Percentiles rank a stretch among this genome's conserved stretches.
These are phyloP conservation scores for Lepidonotus clava DNA, from an alignment of 2,888 invertebrate genomes.

Conservation along the genomic window DNA sequence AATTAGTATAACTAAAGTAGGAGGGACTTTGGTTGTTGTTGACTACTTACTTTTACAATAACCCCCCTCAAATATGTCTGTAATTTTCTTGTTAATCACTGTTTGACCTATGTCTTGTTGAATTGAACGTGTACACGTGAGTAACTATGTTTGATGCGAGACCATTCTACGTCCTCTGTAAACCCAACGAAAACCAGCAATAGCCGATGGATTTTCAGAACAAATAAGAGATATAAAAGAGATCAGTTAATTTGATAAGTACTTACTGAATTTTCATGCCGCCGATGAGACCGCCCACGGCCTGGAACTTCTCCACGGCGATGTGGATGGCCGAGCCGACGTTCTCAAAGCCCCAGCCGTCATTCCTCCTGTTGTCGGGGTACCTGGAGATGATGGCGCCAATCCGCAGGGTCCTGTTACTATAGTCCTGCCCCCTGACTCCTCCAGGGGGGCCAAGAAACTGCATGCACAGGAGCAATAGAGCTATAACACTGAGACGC, in stretches of 20 bases:
- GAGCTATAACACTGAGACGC: no score
- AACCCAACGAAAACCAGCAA: no score
- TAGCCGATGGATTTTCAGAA: neutral
- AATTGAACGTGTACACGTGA: no score
- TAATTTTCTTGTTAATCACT: no score
- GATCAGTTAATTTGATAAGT: neutral
- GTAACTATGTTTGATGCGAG: no score
- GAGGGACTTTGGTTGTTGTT: no score
- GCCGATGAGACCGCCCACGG: constrained; percentile 18
- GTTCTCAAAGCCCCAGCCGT: constrained; percentile 47
- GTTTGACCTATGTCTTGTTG: no score
- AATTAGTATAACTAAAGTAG: no score
- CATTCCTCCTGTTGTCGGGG: constrained; percentile 20
- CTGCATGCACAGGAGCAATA: neutral
- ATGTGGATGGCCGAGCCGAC: constrained; percentile 16
- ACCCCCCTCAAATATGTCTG: no score
- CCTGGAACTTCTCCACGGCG: constrained; percentile 28
- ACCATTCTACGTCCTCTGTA: no score
- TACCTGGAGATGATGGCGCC: constrained; percentile 6
- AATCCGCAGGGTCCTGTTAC: constrained; percentile 1
- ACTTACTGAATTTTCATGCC: constrained; percentile 41
- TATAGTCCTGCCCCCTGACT: neutral
- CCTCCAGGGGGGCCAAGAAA: neutral
- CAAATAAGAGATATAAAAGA: neutral
- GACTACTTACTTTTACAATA: no score